Percentiles rank a stretch among this genome's conserved stretches.
phyloP scores from a whole-genome alignment of 2,888 invertebrate species.

The Lepeophtheirus nordmannii region DNA sequence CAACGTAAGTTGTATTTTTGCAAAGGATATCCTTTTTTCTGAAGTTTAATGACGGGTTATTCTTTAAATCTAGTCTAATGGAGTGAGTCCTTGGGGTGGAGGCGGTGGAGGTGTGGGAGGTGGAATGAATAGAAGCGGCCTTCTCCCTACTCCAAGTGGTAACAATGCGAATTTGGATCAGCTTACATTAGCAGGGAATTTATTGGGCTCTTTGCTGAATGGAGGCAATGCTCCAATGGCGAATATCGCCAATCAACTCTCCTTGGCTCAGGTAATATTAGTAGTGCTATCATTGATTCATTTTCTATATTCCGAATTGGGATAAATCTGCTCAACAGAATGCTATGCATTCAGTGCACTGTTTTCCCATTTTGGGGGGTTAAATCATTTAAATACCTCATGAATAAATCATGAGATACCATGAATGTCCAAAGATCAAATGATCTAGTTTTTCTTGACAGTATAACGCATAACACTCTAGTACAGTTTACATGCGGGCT shows the following conservation, averaged over 20 bases:
- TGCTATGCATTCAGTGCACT: no score
- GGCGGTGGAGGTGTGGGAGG: not conserved
- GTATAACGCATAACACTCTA: no score
- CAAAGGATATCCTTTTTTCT: not conserved
- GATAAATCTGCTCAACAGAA: no score
- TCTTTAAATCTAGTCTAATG: not conserved
- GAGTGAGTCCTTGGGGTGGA: not conserved
- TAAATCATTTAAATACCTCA: no score
- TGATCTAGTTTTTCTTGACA: no score
- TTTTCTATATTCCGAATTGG: no score
- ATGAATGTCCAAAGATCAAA: no score
- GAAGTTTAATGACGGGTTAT: not conserved
- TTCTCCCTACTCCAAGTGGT: conserved; percentile 4
- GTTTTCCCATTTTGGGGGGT: no score
- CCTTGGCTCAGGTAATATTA: conserved; percentile 1
- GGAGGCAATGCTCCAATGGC: not conserved
- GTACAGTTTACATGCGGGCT: no score
- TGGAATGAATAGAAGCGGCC: not conserved
- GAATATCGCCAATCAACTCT: conserved; percentile 1
- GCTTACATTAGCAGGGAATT: not conserved
- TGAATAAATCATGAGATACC: no score
- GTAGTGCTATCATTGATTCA: no score
- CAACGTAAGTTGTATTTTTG: not conserved
- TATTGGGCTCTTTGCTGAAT: conserved; percentile 7
- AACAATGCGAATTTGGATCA: not conserved